phyloP scores from a whole-genome alignment of 2,888 invertebrate genomes.

The Polydrusus cervinus region DNA sequence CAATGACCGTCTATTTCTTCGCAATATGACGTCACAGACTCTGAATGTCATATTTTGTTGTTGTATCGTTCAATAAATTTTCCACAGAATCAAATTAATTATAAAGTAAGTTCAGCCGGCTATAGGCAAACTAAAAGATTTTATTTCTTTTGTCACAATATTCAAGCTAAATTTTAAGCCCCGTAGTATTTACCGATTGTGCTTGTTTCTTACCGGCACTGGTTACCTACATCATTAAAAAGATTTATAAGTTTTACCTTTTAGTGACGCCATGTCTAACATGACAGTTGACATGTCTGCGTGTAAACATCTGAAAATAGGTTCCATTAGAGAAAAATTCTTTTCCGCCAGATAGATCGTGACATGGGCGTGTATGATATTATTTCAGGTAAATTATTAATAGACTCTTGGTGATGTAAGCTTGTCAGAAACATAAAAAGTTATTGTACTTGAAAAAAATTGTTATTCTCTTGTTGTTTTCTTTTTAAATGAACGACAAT shows the following conservation, averaged over 20 bases:
- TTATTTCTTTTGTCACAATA: too few species aligned
- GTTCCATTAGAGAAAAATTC: constrained; percentile 46
- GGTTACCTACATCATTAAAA: neutral
- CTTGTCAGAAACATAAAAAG: neutral
- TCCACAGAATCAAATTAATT: too few species aligned
- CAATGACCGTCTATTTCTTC: too few species aligned
- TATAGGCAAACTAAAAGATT: too few species aligned
- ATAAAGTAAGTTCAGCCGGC: too few species aligned
- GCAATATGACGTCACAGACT: too few species aligned
- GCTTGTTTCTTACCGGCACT: neutral
- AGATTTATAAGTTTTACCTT: constrained; percentile 22
- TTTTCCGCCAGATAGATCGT: constrained; percentile 25
- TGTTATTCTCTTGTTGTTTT: too few species aligned
- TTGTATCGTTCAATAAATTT: too few species aligned
- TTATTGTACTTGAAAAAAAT: too few species aligned
- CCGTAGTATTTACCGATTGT: neutral
- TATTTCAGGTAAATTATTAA: constrained; percentile 40
- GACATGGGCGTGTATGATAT: constrained; percentile 31
- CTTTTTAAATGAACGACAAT: neutral
- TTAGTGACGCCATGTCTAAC: constrained; percentile 41
- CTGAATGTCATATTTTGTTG: too few species aligned
- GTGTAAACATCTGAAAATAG: constrained; percentile 45
- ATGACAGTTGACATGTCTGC: constrained; percentile 35
- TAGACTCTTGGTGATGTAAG: constrained; percentile 20
- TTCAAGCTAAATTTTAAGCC: too few species aligned